phyloP scores from a whole-genome alignment of 2,113 vertebrate species.

The Zootoca vivipara region DNA sequence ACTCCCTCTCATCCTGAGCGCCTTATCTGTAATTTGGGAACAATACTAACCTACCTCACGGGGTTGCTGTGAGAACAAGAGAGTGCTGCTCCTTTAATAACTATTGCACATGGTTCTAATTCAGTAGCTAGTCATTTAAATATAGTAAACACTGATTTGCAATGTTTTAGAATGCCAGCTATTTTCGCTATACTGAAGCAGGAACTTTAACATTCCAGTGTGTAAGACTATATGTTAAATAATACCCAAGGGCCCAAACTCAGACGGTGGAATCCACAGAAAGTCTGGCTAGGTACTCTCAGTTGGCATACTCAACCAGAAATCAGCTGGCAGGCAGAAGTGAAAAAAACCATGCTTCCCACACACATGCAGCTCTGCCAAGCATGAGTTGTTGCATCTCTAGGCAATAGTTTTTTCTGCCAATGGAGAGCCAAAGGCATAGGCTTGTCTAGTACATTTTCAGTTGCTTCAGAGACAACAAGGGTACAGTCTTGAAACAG shows the following conservation, averaged over 20 bases:
- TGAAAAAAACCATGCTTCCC: slow-evolving; percentile 13
- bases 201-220: slow-evolving; percentile 4
- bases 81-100: background rate
- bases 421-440: background rate
- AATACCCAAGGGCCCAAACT: slow-evolving; percentile 17
- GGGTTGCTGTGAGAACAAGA: background rate
- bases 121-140: background rate
- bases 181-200: background rate
- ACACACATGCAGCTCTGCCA: slow-evolving; percentile 32
- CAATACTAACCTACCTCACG: background rate
- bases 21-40: background rate
- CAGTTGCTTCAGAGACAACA: background rate
- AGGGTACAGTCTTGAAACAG: background rate
- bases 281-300: slow-evolving; percentile 1
- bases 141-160: background rate
- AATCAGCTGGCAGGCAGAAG: slow-evolving; percentile 35
- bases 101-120: background rate
- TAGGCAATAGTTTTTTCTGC: background rate
- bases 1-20: background rate
- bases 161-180: background rate
- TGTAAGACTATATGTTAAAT: background rate
- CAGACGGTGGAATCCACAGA: slow-evolving; percentile 34
- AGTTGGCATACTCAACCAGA: slow-evolving; percentile 38
- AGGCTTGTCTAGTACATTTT: background rate
- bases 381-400: slow-evolving; percentile 17